Percentiles rank a stretch among this genome's conserved stretches.
Evolutionary conservation across 1,140 invertebrate species (phyloP).

Genomic region (Lordiphosa clarofinis): DNA sequence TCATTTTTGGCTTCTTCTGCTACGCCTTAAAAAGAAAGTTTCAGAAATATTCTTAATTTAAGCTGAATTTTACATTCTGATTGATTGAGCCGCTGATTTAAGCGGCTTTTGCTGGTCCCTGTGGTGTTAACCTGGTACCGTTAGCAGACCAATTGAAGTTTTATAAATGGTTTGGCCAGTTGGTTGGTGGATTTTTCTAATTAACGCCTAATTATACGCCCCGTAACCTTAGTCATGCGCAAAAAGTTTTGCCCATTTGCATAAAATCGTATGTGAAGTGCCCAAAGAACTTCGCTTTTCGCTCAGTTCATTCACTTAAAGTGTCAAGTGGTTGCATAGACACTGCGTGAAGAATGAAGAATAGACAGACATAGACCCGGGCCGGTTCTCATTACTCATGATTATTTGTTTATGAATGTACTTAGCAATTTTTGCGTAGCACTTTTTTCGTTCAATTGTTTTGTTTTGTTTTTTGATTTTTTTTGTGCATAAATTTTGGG

Average conservation of each 20-base stretch:
- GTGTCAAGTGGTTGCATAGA: slow-evolving; percentile 54
- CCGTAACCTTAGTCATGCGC: slow-evolving; percentile 22
- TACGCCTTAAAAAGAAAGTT: slow-evolving; percentile 28
- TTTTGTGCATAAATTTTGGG: slow-evolving; percentile 42
- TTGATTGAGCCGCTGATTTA: slow-evolving; percentile 75
- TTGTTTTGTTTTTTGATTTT: slow-evolving; percentile 49
- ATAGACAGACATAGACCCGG: neutral
- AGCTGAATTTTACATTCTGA: slow-evolving; percentile 55
- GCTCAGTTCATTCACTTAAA: slow-evolving; percentile 43
- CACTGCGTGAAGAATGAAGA: neutral
- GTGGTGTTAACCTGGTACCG: slow-evolving; percentile 65
- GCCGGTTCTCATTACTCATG: slow-evolving; percentile 35
- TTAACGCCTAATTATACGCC: slow-evolving; percentile 61
- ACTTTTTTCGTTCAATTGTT: slow-evolving; percentile 54
- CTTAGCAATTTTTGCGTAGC: slow-evolving; percentile 42
- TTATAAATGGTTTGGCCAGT: slow-evolving; percentile 51
- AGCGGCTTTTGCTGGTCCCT: slow-evolving; percentile 44
- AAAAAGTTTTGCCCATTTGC: slow-evolving; percentile 28
- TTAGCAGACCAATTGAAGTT: slow-evolving; percentile 63
- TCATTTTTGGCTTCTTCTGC: slow-evolving; percentile 39
- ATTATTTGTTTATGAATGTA: slow-evolving; percentile 71
- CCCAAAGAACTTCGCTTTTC: slow-evolving; percentile 8
- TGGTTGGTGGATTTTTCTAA: slow-evolving; percentile 44
- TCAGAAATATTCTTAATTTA: slow-evolving; percentile 67
- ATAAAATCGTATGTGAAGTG: slow-evolving; percentile 29